A percentile compares a stretch with the other conserved stretches of the same genome.
Conservation (phyloP, 2,113 vertebrate genomes). For the Fulica atra region DNA sequence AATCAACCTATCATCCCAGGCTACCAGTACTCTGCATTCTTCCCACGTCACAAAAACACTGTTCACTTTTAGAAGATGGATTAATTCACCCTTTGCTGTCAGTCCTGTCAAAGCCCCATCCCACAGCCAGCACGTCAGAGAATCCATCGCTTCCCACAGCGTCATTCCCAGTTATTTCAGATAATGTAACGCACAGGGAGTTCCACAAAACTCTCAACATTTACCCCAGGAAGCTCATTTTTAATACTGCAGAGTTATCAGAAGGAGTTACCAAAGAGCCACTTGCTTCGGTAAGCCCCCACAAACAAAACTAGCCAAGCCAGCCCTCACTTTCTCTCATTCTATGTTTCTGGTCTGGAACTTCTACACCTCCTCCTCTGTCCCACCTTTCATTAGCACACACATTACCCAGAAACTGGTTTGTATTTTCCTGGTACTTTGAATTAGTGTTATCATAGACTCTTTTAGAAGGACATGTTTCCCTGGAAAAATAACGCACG, state of each 20-base stretch:
- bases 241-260: not conserved
- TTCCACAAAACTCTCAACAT: not conserved
- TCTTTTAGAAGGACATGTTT: not conserved
- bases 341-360: not conserved
- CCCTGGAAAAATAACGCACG: not conserved
- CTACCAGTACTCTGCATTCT: not conserved
- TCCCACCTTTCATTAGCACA: not conserved
- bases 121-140: not conserved
- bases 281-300: not conserved
- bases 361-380: fast-evolving
- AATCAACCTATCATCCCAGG: not conserved
- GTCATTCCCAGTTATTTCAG: not conserved
- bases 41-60: not conserved
- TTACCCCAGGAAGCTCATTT: not conserved
- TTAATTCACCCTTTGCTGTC: not conserved
- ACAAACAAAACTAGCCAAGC: not conserved
- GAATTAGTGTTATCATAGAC: not conserved
- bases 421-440: not conserved
- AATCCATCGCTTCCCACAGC: not conserved
- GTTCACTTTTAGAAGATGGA: not conserved
- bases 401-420: not conserved
- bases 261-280: not conserved
- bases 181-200: too few relatives aligned
- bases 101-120: not conserved
- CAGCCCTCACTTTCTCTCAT: not conserved